phyloP scores from a whole-genome alignment of 2,888 invertebrate genomes.

The Yponomeuta plumbellus region DNA sequence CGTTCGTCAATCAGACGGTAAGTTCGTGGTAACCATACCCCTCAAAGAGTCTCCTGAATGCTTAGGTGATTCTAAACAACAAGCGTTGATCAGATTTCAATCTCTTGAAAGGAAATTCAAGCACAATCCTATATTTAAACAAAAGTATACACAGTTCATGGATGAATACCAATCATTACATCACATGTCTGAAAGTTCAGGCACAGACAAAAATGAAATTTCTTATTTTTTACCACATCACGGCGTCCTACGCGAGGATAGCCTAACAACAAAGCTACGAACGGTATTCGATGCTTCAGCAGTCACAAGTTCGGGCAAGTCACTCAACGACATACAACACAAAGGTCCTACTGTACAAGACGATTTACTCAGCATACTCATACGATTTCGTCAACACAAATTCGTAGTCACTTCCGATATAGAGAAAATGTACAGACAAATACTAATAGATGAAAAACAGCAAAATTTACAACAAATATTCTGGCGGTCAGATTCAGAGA shows the following conservation, averaged over 20 bases:
- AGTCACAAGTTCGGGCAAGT: slow-evolving; percentile 15
- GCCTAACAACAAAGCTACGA: neutral
- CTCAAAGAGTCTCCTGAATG: neutral
- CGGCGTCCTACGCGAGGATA: neutral
- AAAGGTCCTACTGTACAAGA: slow-evolving; percentile 20
- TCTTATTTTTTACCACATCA: neutral
- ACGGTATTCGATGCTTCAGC: slow-evolving; percentile 18
- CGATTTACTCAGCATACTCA: slow-evolving; percentile 15
- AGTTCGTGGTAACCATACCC: slow-evolving; percentile 1
- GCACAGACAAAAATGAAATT: neutral
- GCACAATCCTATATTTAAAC: neutral
- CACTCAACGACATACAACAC: slow-evolving; percentile 14
- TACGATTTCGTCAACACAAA: slow-evolving; percentile 19
- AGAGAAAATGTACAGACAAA: slow-evolving; percentile 20
- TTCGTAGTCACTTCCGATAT: slow-evolving; percentile 17
- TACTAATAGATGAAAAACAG: slow-evolving; percentile 13
- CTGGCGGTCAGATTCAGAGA: slow-evolving; percentile 9
- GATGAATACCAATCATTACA: slow-evolving; percentile 7
- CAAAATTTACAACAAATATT: slow-evolving; percentile 14
- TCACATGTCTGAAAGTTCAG: slow-evolving; percentile 4
- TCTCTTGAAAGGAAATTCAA: slow-evolving; percentile 1
- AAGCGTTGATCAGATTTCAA: slow-evolving; percentile 7
- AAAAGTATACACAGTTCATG: slow-evolving; percentile 10
- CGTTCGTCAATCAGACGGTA: neutral
- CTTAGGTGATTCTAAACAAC: slow-evolving; percentile 5